Base-by-base conservation (phyloP, 1,140 invertebrate species). In the Eubasilissa regina region DNA sequence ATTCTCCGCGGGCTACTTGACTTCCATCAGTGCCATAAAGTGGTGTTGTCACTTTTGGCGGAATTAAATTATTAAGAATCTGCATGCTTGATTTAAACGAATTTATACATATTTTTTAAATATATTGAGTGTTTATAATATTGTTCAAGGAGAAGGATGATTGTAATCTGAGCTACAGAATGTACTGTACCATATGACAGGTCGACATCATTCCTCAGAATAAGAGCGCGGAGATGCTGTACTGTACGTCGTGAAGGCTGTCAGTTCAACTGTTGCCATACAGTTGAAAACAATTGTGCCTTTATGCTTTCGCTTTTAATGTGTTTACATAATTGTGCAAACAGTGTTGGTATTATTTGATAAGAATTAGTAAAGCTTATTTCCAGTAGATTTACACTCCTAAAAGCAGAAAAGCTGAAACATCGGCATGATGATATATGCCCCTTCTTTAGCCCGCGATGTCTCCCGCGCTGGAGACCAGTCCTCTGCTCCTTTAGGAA, bases 281-380 rank as follows among this genome's bases (percentile, higher is more conserved):
- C 68, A 60, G 73, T 80, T 79, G 64, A 73, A 82, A 80, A 73
- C 64, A 82, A 82, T 82, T 80, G 81, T 82, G 81, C 81, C 81
- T 82, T 82, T 82, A 82, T 80, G 75, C 81, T 82, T 79, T 82
- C 64, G 81, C 81, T 82, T 82, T 82, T 77, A 82, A 77, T 81
- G 19, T 73, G 68, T 73, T 73, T 35, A 79, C 79, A 58, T 79
- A 64, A 73, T 66, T 62, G 78, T 81, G 68, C 55, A 75, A 47
- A 78, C 77, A 56, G 68, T 78, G 47, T 78, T 74, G 60, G 45
- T 78, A 78, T 81, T 78, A 77, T 81, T 78, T 81, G 25, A 35
- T 35, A 81, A 60, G 68, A 53, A 35, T 51, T 35, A 53, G 62
- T 73, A 62, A 70, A 51, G 70, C 64, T 72, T 72, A 19, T 77